A percentile compares a stretch with the other conserved stretches of the same genome.
phyloP scores from a whole-genome alignment of 2,888 invertebrate genomes.

The Ophion costatus region DNA sequence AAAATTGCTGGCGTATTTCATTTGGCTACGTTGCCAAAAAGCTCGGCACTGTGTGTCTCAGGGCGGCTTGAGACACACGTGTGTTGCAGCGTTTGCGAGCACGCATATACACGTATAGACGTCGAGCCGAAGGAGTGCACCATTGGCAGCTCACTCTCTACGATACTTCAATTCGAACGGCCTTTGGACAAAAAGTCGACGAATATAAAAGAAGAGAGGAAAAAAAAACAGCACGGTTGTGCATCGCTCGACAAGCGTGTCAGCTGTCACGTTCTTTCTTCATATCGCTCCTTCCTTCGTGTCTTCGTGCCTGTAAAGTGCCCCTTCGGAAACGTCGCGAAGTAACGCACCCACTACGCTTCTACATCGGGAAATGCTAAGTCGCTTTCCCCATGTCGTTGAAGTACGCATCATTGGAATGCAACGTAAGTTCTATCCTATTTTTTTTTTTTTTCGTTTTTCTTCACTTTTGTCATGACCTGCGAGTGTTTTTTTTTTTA shows the following conservation, averaged over 20 bases:
- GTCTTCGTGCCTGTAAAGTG: background rate
- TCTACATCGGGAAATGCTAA: background rate
- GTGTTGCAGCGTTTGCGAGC: background rate
- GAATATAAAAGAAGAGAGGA: background rate
- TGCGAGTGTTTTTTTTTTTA: too few species aligned
- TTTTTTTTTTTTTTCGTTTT: too few species aligned
- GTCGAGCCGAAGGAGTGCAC: conserved; percentile 38
- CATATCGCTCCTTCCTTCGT: background rate
- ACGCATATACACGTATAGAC: background rate
- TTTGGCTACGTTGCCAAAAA: conserved; percentile 63
- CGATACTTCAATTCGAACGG: conserved; percentile 39
- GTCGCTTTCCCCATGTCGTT: background rate
- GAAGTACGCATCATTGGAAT: too few species aligned
- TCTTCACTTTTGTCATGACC: too few species aligned
- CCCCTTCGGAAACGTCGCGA: too few species aligned
- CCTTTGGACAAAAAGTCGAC: conserved; percentile 3
- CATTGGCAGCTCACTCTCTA: conserved; percentile 44
- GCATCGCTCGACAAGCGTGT: conserved; percentile 11
- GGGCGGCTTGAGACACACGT: background rate
- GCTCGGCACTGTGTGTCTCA: conserved; percentile 33
- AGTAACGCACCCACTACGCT: background rate
- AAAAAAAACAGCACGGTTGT: conserved; percentile 12
- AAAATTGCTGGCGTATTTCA: conserved; percentile 66
- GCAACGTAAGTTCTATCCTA: too few species aligned
- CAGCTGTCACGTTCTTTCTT: conserved; percentile 17